These are phyloP conservation scores for Palythoa grandiflora DNA, from an alignment of 92 coral and sea anemone genomes.

Conservation along the genomic window DNA sequence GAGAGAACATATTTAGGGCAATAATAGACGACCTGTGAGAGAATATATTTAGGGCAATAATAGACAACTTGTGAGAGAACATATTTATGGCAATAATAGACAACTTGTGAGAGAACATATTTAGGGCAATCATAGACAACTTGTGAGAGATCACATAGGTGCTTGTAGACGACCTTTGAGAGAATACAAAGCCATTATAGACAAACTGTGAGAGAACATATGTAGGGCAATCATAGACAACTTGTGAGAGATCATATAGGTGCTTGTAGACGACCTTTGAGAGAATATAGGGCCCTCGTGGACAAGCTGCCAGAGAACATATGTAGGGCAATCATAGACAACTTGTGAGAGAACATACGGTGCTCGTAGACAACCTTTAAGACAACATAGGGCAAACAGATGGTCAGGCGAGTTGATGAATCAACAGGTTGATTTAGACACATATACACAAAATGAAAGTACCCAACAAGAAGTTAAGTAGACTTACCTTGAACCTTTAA, in stretches of 20 bases:
- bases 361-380: too few species aligned
- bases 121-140: not conserved
- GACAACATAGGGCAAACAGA: too few species aligned
- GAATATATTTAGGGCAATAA: not conserved
- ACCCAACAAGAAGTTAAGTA: not conserved
- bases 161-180: too few species aligned
- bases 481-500: conserved; percentile 89
- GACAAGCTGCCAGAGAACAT: too few species aligned
- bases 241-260: not conserved
- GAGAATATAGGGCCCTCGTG: too few species aligned
- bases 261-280: too few species aligned
- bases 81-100: too few species aligned
- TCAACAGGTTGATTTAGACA: not conserved
- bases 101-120: too few species aligned
- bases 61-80: too few species aligned
- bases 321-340: not conserved
- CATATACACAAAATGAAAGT: not conserved
- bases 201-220: not conserved
- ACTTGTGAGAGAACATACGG: not conserved
- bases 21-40: not conserved
- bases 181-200: too few species aligned
- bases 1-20: too few species aligned
- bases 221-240: not conserved
- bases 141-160: not conserved
- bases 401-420: too few species aligned